These are phyloP conservation scores for Platysternon megacephalum DNA, from an alignment of 2,113 vertebrate genomes.

Conservation along the genomic window DNA sequence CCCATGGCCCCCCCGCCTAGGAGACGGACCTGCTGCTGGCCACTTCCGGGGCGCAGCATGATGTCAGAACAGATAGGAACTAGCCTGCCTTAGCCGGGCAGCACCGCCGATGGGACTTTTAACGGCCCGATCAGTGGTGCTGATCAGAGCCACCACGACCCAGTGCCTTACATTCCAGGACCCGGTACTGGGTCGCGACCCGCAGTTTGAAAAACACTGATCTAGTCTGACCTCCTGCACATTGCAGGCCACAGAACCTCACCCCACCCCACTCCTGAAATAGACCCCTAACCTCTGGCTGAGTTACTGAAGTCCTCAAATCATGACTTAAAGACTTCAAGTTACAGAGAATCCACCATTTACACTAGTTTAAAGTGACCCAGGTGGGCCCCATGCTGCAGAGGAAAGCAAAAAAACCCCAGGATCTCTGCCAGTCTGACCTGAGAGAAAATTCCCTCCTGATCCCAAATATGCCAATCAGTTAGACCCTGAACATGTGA, in stretches of 20 bases:
- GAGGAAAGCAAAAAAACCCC: neutral
- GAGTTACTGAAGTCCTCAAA: neutral
- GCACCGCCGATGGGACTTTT: too few species aligned
- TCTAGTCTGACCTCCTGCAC: neutral
- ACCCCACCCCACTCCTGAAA: neutral
- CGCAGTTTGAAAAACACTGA: too few species aligned
- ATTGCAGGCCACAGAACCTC: neutral
- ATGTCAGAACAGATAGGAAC: too few species aligned
- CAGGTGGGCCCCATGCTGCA: neutral
- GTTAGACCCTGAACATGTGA: neutral
- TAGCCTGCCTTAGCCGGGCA: too few species aligned
- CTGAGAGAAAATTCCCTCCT: neutral
- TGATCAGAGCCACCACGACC: too few species aligned
- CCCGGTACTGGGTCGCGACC: too few species aligned
- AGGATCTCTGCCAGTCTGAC: neutral
- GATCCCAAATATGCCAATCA: neutral
- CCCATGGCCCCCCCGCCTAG: too few species aligned
- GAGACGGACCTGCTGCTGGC: too few species aligned
- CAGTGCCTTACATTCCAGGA: too few species aligned
- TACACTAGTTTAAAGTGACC: neutral
- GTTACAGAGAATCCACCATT: neutral
- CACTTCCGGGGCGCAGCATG: too few species aligned
- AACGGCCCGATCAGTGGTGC: too few species aligned
- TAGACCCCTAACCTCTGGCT: neutral
- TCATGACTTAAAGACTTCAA: neutral